phyloP scores from a whole-genome alignment of 2,113 vertebrate species.

The Malurus alboscapulatus region DNA sequence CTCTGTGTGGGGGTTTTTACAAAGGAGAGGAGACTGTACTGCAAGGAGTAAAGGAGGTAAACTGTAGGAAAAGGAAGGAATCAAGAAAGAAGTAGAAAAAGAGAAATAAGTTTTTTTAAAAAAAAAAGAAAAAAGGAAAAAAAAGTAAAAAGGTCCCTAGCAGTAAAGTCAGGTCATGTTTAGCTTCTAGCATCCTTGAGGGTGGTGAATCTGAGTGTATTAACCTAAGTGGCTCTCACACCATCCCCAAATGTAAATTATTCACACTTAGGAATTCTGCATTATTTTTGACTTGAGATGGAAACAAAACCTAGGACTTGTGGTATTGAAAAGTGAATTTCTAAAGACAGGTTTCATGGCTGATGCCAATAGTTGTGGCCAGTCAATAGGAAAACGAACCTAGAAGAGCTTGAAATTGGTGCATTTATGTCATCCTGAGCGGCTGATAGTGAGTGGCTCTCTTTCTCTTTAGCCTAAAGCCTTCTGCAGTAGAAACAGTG shows the following conservation, averaged over 20 bases:
- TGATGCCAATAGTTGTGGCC: background rate
- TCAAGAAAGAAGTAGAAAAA: background rate
- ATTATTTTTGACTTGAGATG: background rate
- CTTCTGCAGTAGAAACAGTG: background rate
- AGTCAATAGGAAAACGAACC: background rate
- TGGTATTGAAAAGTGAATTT: background rate
- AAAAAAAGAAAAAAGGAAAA: background rate
- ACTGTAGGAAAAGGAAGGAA: background rate
- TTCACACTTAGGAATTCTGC: background rate
- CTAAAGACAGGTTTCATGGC: background rate
- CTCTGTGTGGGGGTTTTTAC: background rate
- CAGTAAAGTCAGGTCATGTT: background rate
- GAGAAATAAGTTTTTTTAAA: background rate
- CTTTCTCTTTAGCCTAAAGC: background rate
- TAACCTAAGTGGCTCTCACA: background rate
- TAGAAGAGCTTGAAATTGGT: background rate
- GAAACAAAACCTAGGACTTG: background rate
- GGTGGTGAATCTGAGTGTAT: background rate
- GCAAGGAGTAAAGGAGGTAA: background rate
- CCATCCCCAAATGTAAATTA: background rate
- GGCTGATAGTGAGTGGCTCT: background rate
- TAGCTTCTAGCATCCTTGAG: background rate
- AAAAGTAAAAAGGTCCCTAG: background rate
- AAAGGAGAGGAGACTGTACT: background rate
- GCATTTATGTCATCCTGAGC: background rate